These are phyloP conservation scores for Norana najaformis DNA, from an alignment of 2,888 invertebrate genomes.

Conservation along the genomic window DNA sequence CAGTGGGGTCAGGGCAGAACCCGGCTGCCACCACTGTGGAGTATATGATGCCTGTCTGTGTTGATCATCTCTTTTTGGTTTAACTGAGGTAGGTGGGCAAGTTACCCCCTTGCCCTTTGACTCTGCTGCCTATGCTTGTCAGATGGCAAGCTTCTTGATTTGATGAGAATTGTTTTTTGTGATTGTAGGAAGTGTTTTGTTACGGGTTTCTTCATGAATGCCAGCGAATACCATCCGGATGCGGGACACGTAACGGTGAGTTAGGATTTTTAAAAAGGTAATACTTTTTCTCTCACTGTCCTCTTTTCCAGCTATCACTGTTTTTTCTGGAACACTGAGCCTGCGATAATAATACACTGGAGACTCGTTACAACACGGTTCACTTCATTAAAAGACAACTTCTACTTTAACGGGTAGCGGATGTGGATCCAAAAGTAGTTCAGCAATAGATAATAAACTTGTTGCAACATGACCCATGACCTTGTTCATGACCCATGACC, in stretches of 20 bases:
- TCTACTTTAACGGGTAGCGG: neutral
- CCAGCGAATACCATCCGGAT: slow-evolving; percentile 79
- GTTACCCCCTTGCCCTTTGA: no score
- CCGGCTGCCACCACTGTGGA: neutral
- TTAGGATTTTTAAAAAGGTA: neutral
- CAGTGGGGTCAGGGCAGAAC: neutral
- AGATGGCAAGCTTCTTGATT: neutral
- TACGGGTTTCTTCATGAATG: slow-evolving; percentile 81
- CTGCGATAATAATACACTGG: no score
- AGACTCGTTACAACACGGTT: no score
- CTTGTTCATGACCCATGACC: no score
- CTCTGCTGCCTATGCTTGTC: neutral
- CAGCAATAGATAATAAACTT: neutral
- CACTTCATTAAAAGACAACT: no score
- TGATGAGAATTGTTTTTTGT: slow-evolving; percentile 7
- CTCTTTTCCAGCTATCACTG: neutral
- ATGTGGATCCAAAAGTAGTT: neutral
- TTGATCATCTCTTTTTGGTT: neutral
- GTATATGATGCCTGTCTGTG: neutral
- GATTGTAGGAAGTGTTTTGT: slow-evolving; percentile 74
- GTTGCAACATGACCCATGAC: neutral
- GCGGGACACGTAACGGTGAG: slow-evolving; percentile 73
- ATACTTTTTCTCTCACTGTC: neutral
- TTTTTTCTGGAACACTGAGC: no score
- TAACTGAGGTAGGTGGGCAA: no score